These are phyloP conservation scores for Eulithis testata DNA, from an alignment of 2,888 invertebrate genomes.

Conservation along the genomic window DNA sequence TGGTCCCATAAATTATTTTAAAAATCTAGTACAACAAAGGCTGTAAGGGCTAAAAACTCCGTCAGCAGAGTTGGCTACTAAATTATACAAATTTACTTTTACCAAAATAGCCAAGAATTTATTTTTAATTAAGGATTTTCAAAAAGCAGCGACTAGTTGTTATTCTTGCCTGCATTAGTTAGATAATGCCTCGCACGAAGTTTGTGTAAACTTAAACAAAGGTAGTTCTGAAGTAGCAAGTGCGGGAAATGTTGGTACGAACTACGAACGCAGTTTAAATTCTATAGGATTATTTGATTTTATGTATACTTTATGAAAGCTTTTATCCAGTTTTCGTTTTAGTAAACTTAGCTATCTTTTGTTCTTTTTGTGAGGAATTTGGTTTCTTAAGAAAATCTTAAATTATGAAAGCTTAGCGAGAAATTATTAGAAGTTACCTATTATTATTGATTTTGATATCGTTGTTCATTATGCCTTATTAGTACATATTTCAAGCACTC, in stretches of 20 bases:
- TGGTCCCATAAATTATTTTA: no score
- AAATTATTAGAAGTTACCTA: no score
- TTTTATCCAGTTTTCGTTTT: conserved; percentile 10
- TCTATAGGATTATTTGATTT: conserved; percentile 28
- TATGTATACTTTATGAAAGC: conserved; percentile 19
- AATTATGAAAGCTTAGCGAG: no score
- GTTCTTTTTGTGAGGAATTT: not conserved
- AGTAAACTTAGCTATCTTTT: not conserved
- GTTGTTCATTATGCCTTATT: no score
- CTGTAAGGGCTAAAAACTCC: no score
- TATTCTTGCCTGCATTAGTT: conserved; percentile 48
- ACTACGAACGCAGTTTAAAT: conserved; percentile 33
- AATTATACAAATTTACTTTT: no score
- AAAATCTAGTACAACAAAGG: no score
- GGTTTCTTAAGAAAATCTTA: no score
- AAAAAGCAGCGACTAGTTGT: conserved; percentile 29
- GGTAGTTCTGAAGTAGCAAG: conserved; percentile 46
- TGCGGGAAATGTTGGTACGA: conserved; percentile 49
- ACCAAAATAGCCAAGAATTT: no score
- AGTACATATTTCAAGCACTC: no score
- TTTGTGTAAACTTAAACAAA: conserved; percentile 56
- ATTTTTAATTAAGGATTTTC: conserved; percentile 16
- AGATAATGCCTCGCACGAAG: conserved; percentile 59
- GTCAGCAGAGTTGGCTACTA: no score
- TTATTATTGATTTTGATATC: no score